Percentiles rank a stretch among this genome's conserved stretches.
phyloP scores from a whole-genome alignment of 2,888 invertebrate species.

The Sphinx pinastri region DNA sequence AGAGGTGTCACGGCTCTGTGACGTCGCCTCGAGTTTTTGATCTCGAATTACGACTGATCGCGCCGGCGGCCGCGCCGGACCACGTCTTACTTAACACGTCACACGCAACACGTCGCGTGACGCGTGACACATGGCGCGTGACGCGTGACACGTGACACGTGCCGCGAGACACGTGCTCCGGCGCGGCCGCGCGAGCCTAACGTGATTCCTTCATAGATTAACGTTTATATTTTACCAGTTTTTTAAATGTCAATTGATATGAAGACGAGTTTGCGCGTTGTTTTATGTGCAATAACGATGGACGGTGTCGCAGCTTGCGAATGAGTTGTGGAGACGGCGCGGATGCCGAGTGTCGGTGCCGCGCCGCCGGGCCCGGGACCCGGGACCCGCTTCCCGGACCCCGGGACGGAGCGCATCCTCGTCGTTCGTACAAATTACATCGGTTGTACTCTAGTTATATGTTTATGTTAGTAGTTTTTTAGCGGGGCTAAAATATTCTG shows the following conservation, averaged over 20 bases:
- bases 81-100: background rate
- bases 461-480: slow-evolving; percentile 69
- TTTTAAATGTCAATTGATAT: slow-evolving; percentile 66
- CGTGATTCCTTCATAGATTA: slow-evolving; percentile 73
- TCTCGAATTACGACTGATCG: slow-evolving; percentile 69
- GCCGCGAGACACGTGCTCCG: background rate
- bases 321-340: background rate
- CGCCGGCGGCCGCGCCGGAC: slow-evolving; percentile 24
- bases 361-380: slow-evolving; percentile 3
- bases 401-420: slow-evolving; percentile 38
- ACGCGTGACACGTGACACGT: background rate
- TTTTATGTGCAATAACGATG: slow-evolving; percentile 19
- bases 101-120: background rate
- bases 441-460: slow-evolving; percentile 74
- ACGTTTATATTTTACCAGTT: slow-evolving; percentile 71
- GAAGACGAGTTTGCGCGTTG: slow-evolving; percentile 50
- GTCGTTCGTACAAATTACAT: slow-evolving; percentile 58
- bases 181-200: slow-evolving; percentile 19
- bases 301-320: background rate
- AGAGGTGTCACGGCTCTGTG: slow-evolving; percentile 41
- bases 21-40: slow-evolving; percentile 62
- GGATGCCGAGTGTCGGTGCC: background rate
- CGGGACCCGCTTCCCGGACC: background rate
- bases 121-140: background rate
- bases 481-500: slow-evolving; percentile 71